These are phyloP conservation scores for Dasysyrphus tricinctus DNA, from an alignment of 2,888 invertebrate genomes.

Conservation along the genomic window DNA sequence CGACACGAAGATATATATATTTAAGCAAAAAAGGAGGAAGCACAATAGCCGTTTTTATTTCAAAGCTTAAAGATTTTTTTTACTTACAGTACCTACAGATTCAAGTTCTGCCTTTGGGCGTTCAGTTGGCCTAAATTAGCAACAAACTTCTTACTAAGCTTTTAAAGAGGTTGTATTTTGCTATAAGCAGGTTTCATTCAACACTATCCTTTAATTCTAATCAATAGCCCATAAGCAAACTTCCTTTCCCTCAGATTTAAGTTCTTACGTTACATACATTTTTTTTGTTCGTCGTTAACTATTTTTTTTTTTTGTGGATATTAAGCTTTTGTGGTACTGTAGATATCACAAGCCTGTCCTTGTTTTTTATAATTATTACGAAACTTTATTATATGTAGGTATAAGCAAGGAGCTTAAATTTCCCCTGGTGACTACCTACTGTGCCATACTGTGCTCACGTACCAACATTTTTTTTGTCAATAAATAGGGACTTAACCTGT, in stretches of 20 bases:
- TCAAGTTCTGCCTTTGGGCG: too few relatives aligned
- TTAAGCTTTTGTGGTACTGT: constrained; percentile 41
- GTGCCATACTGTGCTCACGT: constrained; percentile 50
- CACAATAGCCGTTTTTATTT: not conserved
- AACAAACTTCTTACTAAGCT: too few relatives aligned
- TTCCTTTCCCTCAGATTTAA: not conserved
- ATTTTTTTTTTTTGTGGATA: not conserved
- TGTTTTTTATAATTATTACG: constrained; percentile 18
- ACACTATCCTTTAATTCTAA: not conserved
- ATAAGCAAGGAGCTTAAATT: constrained; percentile 55
- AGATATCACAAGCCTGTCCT: constrained; percentile 8
- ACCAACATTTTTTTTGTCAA: constrained; percentile 53
- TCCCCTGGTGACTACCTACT: constrained; percentile 47
- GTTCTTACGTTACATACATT: not conserved
- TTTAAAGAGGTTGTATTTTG: too few relatives aligned
- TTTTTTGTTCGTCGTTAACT: not conserved
- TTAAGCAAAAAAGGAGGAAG: not conserved
- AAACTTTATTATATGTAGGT: not conserved
- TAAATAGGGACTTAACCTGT: constrained; percentile 65
- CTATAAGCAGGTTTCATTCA: not conserved
- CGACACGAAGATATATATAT: not conserved
- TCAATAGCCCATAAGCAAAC: not conserved
- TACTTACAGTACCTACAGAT: too few relatives aligned
- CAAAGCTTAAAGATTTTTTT: too few relatives aligned
- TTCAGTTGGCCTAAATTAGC: too few relatives aligned